Conservation (phyloP, 2,888 invertebrate species). For the Drosophila imparisetae region DNA sequence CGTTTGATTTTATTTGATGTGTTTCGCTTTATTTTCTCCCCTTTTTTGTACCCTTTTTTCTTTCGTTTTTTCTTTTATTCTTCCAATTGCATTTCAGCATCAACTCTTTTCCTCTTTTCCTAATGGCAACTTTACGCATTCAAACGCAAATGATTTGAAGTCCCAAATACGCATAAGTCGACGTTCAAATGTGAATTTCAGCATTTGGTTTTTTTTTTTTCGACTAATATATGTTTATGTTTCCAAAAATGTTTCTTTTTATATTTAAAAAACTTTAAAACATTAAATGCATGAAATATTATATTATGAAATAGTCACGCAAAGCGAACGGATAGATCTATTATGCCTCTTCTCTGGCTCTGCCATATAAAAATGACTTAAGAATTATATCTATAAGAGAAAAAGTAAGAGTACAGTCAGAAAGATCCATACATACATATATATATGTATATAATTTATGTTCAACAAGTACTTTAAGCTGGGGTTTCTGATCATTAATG, state of each 20-base stretch:
- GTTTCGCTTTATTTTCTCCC: slow-evolving; percentile 55
- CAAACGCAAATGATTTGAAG: slow-evolving; percentile 60
- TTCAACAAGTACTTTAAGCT: neutral
- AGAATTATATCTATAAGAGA: neutral
- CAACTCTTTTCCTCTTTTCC: slow-evolving; percentile 34
- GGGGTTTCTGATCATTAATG: neutral
- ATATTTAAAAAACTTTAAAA: neutral
- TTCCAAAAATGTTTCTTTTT: neutral
- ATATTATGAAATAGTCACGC: neutral
- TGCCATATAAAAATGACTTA: neutral
- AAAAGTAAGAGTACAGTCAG: neutral
- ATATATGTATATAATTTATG: neutral
- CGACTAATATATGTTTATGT: neutral
- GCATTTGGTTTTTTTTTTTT: neutral
- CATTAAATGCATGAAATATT: neutral
- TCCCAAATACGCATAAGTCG: slow-evolving; percentile 22
- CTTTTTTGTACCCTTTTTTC: slow-evolving; percentile 44
- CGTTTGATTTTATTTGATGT: slow-evolving; percentile 78
- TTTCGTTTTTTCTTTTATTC: slow-evolving; percentile 21
- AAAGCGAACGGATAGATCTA: neutral
- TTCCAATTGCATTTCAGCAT: slow-evolving; percentile 59
- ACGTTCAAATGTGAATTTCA: slow-evolving; percentile 2
- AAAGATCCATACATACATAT: neutral
- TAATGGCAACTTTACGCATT: slow-evolving; percentile 43
- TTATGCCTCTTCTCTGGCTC: neutral